Percentiles rank a stretch among this genome's conserved stretches.
Conservation (phyloP, 2,888 invertebrate species). For the Axea sp. region DNA sequence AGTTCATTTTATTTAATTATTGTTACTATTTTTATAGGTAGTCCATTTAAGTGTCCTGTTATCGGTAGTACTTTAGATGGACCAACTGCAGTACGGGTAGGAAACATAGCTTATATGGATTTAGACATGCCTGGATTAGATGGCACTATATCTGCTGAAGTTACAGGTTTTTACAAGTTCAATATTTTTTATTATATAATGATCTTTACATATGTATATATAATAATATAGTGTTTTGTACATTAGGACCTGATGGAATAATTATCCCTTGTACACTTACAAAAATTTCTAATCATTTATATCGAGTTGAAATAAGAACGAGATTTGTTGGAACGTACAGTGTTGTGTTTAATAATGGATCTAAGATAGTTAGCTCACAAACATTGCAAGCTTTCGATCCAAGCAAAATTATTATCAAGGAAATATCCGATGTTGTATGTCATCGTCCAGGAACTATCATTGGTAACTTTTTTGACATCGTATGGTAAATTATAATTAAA, state of each 20-base stretch:
- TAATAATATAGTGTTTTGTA: no score
- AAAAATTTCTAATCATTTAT: slow-evolving; percentile 84
- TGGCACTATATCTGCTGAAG: slow-evolving; percentile 78
- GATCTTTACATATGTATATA: no score
- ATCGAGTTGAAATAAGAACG: slow-evolving; percentile 88
- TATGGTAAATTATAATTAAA: slow-evolving; percentile 2
- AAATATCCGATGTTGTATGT: slow-evolving; percentile 88
- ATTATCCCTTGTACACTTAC: slow-evolving; percentile 78
- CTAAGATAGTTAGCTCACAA: slow-evolving; percentile 81
- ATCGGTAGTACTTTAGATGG: slow-evolving; percentile 80
- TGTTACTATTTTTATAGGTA: slow-evolving; percentile 81
- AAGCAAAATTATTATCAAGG: slow-evolving; percentile 85
- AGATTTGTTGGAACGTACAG: slow-evolving; percentile 87
- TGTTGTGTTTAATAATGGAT: slow-evolving; percentile 84
- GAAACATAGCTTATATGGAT: slow-evolving; percentile 77
- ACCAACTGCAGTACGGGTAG: slow-evolving; percentile 72
- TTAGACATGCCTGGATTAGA: slow-evolving; percentile 79
- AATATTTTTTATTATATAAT: no score
- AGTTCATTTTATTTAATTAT: slow-evolving; percentile 1
- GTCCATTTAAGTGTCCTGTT: slow-evolving; percentile 90
- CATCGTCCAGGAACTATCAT: slow-evolving; percentile 90
- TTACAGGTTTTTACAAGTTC: slow-evolving; percentile 78
- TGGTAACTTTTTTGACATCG: slow-evolving; percentile 78
- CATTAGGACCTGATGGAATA: slow-evolving; percentile 80
- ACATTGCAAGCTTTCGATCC: slow-evolving; percentile 89